Conservation (phyloP, 2,888 invertebrate genomes). For the Leptopterna dolabrata region DNA sequence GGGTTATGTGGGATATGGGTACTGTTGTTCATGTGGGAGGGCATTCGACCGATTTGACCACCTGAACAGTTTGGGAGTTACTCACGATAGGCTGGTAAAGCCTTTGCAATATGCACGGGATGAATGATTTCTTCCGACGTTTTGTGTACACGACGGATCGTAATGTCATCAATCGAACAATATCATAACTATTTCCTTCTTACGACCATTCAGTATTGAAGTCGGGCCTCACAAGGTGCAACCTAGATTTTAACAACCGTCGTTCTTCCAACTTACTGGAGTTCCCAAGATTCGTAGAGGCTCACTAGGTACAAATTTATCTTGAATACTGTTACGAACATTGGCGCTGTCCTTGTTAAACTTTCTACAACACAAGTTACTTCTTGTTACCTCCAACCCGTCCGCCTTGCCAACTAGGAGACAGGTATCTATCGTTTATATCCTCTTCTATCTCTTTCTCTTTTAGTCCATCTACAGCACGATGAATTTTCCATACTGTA, state of each 20-base stretch:
- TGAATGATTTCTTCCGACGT: not conserved
- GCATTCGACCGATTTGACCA: not conserved
- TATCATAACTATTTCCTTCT: not conserved
- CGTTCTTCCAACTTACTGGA: not conserved
- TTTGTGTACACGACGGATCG: not conserved
- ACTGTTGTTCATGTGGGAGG: conserved; percentile 3
- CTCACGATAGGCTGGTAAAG: not conserved
- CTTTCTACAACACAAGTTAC: too few relatives aligned
- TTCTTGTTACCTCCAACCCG: too few relatives aligned
- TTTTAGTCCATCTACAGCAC: too few relatives aligned
- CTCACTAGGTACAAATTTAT: too few relatives aligned
- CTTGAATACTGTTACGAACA: too few relatives aligned
- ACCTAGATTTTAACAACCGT: not conserved
- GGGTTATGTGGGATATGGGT: not conserved
- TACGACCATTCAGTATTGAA: not conserved
- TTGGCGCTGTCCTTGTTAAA: too few relatives aligned
- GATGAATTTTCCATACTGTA: too few relatives aligned
- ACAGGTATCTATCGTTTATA: too few relatives aligned
- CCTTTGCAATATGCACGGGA: not conserved
- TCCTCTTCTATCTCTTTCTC: too few relatives aligned
- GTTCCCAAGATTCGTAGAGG: too few relatives aligned
- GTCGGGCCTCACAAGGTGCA: not conserved
- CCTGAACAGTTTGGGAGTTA: not conserved
- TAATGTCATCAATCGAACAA: conserved; percentile 1
- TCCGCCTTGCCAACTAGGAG: too few relatives aligned